Conservation (phyloP, 2,888 invertebrate species). For the Hypsopygia costalis region DNA sequence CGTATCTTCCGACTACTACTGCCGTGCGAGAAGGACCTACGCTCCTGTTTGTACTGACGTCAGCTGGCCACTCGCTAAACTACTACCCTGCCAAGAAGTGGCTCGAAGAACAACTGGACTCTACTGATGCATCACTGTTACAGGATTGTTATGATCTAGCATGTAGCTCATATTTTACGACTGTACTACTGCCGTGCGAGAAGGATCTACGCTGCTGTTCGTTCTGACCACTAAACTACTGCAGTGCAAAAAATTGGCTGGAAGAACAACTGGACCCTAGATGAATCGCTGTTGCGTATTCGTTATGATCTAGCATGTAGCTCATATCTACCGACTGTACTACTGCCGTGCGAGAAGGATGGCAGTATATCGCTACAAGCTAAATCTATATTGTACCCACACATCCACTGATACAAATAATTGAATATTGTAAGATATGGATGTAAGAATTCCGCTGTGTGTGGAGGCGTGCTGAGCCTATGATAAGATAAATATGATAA, state of each 20-base stretch:
- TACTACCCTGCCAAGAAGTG: constrained; percentile 98
- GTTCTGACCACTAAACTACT: constrained; percentile 94
- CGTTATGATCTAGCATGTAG: too few relatives aligned
- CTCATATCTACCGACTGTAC: constrained; percentile 93
- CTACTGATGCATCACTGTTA: constrained; percentile 83
- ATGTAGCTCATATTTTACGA: too few relatives aligned
- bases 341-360: constrained; percentile 87
- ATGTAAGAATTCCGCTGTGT: too few relatives aligned
- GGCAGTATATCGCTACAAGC: too few relatives aligned
- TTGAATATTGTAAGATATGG: too few relatives aligned
- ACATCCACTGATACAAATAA: too few relatives aligned
- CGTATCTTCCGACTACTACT: constrained; percentile 90
- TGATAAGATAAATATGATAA: too few relatives aligned
- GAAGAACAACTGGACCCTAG: constrained; percentile 94
- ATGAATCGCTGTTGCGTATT: constrained; percentile 87
- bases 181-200: constrained; percentile 88
- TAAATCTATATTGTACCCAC: too few relatives aligned
- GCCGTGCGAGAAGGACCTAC: constrained; percentile 88
- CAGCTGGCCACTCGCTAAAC: constrained; percentile 94
- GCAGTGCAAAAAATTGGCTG: constrained; percentile 97
- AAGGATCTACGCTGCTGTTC: constrained; percentile 91
- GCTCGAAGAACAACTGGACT: constrained; percentile 95
- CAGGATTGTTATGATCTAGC: constrained; percentile 82
- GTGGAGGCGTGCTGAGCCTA: too few relatives aligned
- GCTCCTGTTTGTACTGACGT: constrained; percentile 93